Evolutionary conservation across 2,888 invertebrate species (phyloP).

Genomic region (Diadromus collaris): DNA sequence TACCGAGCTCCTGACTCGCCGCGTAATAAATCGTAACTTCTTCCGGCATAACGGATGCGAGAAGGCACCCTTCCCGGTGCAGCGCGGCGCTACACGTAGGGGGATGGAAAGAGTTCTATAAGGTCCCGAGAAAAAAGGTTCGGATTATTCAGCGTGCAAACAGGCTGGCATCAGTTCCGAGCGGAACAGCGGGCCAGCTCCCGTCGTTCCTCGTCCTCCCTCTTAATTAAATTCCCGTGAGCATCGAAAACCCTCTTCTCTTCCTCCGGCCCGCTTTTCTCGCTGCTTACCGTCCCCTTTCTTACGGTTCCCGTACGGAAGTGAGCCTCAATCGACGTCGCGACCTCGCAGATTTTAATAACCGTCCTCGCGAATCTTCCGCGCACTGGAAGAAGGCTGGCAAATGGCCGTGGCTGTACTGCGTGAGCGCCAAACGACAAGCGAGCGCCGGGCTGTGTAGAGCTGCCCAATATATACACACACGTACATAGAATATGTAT

Average conservation of each 20-base stretch:
- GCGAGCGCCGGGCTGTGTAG: constrained; percentile 1
- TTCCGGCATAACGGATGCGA: constrained; percentile 46
- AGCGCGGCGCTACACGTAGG: background rate
- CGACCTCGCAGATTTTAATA: constrained; percentile 71
- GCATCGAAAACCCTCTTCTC: constrained; percentile 62
- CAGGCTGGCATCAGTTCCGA: constrained; percentile 48
- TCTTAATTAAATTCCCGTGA: constrained; percentile 71
- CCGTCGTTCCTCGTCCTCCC: constrained; percentile 47
- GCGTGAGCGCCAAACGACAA: constrained; percentile 14
- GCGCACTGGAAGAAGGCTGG: constrained; percentile 70
- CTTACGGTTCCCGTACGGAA: constrained; percentile 38
- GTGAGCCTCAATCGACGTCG: constrained; percentile 58
- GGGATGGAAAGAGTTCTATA: constrained; percentile 9
- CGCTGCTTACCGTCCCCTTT: background rate
- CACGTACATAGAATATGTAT: background rate
- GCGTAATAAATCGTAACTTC: constrained; percentile 52
- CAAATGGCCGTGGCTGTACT: constrained; percentile 70
- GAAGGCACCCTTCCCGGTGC: constrained; percentile 24
- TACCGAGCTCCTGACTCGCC: constrained; percentile 16
- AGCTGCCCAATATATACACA: constrained; percentile 2
- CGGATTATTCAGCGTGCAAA: constrained; percentile 21
- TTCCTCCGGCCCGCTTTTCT: background rate
- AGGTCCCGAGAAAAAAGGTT: constrained; percentile 28
- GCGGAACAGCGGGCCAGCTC: constrained; percentile 32
- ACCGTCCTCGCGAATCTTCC: constrained; percentile 64